Evolutionary conservation across 2,113 vertebrate genomes (phyloP).

Genomic region (Andinoacara biseriatus): DNA sequence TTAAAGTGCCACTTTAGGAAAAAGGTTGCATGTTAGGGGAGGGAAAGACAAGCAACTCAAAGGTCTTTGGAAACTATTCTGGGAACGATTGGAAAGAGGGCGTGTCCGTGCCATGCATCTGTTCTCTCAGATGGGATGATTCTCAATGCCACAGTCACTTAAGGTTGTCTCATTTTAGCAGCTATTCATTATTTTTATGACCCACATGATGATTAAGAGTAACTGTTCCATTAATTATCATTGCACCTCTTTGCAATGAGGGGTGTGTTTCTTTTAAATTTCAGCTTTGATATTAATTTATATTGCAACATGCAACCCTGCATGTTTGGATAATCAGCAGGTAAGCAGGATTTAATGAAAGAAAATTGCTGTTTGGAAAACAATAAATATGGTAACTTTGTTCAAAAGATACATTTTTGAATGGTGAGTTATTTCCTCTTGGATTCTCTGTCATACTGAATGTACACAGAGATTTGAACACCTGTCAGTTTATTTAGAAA

Average conservation of each 20-base stretch:
- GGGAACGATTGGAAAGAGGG: neutral
- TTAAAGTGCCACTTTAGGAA: conserved; percentile 57
- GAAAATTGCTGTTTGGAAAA: no score
- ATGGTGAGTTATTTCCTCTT: neutral
- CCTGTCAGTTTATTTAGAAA: neutral
- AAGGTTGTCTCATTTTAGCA: conserved; percentile 8
- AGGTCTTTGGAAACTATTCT: conserved; percentile 16
- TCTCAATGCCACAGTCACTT: neutral
- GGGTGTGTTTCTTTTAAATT: no score
- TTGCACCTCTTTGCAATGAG: neutral
- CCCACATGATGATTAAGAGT: neutral
- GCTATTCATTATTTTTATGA: conserved; percentile 42
- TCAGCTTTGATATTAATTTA: no score
- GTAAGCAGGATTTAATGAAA: no score
- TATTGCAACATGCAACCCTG: neutral
- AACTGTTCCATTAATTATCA: conserved; percentile 20
- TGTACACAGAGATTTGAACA: neutral
- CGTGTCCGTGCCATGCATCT: neutral
- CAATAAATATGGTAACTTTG: no score
- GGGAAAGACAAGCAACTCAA: neutral
- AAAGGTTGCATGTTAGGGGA: conserved; percentile 22
- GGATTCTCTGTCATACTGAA: neutral
- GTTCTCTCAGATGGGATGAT: neutral
- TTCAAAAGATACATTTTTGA: no score
- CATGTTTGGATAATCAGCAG: no score